Base-by-base conservation (phyloP, 35 echinoderm and acorn worm genomes). In the Ophioderma brevispina region DNA sequence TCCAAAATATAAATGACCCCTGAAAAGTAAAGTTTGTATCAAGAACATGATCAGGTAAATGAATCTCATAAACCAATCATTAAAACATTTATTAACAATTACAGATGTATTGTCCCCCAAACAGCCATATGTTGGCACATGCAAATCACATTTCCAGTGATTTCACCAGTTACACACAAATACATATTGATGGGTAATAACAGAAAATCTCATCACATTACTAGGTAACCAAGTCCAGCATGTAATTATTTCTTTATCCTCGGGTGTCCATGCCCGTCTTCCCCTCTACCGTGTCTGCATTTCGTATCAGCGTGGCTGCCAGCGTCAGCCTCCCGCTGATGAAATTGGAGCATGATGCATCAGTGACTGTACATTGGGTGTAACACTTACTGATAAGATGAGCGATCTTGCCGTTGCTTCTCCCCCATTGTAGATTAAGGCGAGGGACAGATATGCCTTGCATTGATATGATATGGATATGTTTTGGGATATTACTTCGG, bases 201-300 rank as follows among this genome's bases (percentile, higher is more conserved):
- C n/a, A 70, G 23, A 8, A 70, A 70, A 70, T 70, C 59, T 70
- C n/a, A 25, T 70, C 59, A 25, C 59, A 70, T 70, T 70, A 70
- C 59, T 70, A 1, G 2, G 59, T 70, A 70, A 70, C 59, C 59
- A 70, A 70, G 59, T 70, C 59, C 59, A 70, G 6, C 59, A 70
- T 70, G 59, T 70, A 70, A 70, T 70, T 70, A 70, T 70, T 70
- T 70, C 59, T 70, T 70, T 70, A 70, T 70, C 59, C 59, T 70
- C 59, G 2, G 28, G n/a, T 70, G 59, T 30, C 59, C 4, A 8
- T 17, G 41, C 4, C 41, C 4, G 5, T 46, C 17, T 46, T 8
- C 17, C 41, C 41, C 17, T 46, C 41, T 46, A 4, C 41, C 17
- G n/a, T 25, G 59, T 70, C 59, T 70, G 59, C n/a, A 30, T 13